phyloP scores from a whole-genome alignment of 1,140 invertebrate genomes.

The Myzus persicae region DNA sequence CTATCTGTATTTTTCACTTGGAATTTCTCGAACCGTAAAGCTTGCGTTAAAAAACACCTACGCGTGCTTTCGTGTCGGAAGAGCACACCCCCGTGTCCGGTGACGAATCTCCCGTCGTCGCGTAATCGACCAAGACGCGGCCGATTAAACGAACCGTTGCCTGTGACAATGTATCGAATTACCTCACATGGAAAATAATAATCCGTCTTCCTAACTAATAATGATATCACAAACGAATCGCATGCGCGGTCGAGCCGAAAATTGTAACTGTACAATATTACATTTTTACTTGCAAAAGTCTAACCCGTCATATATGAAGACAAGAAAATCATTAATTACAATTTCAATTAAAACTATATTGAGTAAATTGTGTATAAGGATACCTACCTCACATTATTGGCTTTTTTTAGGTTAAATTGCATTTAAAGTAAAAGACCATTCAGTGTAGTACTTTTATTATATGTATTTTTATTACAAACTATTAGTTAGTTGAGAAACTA shows the following conservation, averaged over 20 bases:
- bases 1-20: neutral
- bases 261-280: neutral
- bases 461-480: no score
- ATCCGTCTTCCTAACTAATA: neutral
- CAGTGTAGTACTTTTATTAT: no score
- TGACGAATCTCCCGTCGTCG: constrained; percentile 32
- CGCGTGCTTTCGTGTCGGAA: constrained; percentile 14
- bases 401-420: neutral
- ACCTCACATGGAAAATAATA: neutral
- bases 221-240: constrained; percentile 10
- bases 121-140: constrained; percentile 47
- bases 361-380: no score
- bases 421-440: neutral
- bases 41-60: constrained; percentile 11
- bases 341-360: no score
- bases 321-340: neutral
- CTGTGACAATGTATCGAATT: constrained; percentile 33
- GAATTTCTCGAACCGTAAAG: constrained; percentile 41
- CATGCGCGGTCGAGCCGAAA: neutral
- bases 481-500: no score
- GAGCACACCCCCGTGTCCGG: constrained; percentile 22
- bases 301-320: neutral
- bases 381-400: no score
- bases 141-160: constrained; percentile 52
- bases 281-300: neutral